A percentile compares a stretch with the other conserved stretches of the same genome.
Evolutionary conservation across 1,140 invertebrate genomes (phyloP).

Genomic region (Eufriesea mexicana): DNA sequence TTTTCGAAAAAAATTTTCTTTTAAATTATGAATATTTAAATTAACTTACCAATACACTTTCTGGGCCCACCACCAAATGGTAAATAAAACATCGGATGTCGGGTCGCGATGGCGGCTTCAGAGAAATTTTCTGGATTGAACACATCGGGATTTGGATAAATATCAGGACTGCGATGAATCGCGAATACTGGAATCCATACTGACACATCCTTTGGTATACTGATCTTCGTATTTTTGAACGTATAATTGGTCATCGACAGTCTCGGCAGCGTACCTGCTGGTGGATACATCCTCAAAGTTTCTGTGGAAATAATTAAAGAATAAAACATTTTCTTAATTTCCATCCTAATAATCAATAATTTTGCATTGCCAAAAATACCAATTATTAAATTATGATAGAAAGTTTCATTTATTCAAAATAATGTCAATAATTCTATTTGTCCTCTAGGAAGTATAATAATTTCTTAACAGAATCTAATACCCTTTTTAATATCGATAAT

Average conservation of each 20-base stretch:
- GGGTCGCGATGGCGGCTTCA: conserved; percentile 78
- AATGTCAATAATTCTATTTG: no score
- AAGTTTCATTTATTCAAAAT: no score
- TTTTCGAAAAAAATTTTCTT: no score
- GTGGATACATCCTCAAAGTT: conserved; percentile 84
- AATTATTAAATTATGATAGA: conserved; percentile 67
- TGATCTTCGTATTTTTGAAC: conserved; percentile 79
- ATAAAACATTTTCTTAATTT: neutral
- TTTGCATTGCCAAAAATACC: neutral
- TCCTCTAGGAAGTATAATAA: neutral
- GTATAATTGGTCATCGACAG: conserved; percentile 79
- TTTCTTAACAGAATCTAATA: no score
- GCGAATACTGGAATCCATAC: conserved; percentile 81
- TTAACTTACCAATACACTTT: conserved; percentile 86
- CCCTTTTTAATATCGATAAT: no score
- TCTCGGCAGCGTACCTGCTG: conserved; percentile 81
- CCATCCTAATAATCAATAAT: neutral
- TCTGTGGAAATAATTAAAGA: conserved; percentile 77
- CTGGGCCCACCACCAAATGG: conserved; percentile 81
- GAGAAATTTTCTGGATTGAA: conserved; percentile 86
- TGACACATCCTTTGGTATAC: conserved; percentile 76
- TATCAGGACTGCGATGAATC: conserved; percentile 80
- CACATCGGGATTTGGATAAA: conserved; percentile 79
- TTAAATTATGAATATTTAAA: no score
- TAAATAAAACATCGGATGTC: conserved; percentile 84